A percentile compares a stretch with the other conserved stretches of the same genome.
Conservation (phyloP, 2,113 vertebrate species). For the Phrynocephalus versicolor region DNA sequence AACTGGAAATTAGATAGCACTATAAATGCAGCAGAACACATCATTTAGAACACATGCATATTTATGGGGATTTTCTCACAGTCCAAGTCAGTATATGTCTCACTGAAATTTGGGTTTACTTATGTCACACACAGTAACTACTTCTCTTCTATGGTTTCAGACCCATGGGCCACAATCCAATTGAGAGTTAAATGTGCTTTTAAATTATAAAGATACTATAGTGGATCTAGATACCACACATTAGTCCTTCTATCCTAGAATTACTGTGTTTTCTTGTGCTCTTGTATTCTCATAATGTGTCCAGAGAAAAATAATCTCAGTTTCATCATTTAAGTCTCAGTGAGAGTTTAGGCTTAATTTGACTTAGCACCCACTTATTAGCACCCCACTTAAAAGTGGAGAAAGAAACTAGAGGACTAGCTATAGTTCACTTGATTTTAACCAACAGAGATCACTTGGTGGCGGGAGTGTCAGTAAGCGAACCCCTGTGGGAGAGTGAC, state of each 20-base stretch:
- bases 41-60: not conserved
- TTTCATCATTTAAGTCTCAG: not conserved
- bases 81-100: not conserved
- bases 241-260: too few relatives aligned
- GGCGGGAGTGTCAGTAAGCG: too few relatives aligned
- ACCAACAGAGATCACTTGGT: too few relatives aligned
- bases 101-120: not conserved
- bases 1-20: conserved; percentile 25
- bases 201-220: not conserved
- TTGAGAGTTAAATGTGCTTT: not conserved
- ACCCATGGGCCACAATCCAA: not conserved
- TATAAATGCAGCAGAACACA: not conserved
- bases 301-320: too few relatives aligned
- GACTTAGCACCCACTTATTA: too few relatives aligned
- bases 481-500: too few relatives aligned
- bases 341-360: not conserved
- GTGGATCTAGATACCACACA: not conserved
- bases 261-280: too few relatives aligned
- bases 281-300: too few relatives aligned
- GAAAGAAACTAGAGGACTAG: too few relatives aligned
- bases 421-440: too few relatives aligned
- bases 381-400: too few relatives aligned
- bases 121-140: not conserved
- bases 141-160: not conserved
- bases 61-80: not conserved